Base-by-base conservation (phyloP, 2,888 invertebrate species). In the Drosophila monieri region DNA sequence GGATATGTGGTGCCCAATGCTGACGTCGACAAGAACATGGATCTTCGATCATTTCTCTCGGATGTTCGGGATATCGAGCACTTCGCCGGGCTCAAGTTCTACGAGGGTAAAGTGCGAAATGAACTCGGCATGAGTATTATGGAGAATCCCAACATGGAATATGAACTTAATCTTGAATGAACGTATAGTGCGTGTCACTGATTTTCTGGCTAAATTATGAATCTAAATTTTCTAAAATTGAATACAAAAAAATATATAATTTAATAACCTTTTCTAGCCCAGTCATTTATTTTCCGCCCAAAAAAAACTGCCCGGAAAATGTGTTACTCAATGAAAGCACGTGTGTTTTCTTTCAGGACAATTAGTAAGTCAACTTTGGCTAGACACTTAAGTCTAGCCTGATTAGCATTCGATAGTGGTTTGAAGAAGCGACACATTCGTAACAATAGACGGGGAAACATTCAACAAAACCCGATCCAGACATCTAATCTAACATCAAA, bases 1-100 rank as follows among this genome's bases (percentile, higher is more conserved):
- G 94, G 97, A 0, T 99, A 96, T 90, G 95, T 98, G 1, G 95
- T 99, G 95, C 98, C 98, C 15, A 99, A 99, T 92, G 93, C 95
- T 89, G 93, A 92, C 54, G 95, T 98, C 87, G 94, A 95, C 30
- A 95, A 96, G 68, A 93, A 94, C 14, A 94, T 94, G 1, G 96
- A 97, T 0, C 90, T 97, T 0, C 92, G 93, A 6, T 93, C 93
- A 39, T 97, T 96, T 87, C 94, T 94, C 93, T 96, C 97, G 9
- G 96, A 97, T 0, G 94, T 97, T 30, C 98, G 98, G 75, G 95
- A 95, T 21, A 94, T 99, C 69, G 99, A 99, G 91, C 93, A 95
- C 81, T 96, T 97, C 8, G 96, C 98, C 0, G 99, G 99, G 0
- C 93, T 99, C 35, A 92, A 98, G 74, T 96, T 99, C 89, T 98